Base-by-base conservation (phyloP, 2,888 invertebrate species). In the Schrankia costaestrigalis region DNA sequence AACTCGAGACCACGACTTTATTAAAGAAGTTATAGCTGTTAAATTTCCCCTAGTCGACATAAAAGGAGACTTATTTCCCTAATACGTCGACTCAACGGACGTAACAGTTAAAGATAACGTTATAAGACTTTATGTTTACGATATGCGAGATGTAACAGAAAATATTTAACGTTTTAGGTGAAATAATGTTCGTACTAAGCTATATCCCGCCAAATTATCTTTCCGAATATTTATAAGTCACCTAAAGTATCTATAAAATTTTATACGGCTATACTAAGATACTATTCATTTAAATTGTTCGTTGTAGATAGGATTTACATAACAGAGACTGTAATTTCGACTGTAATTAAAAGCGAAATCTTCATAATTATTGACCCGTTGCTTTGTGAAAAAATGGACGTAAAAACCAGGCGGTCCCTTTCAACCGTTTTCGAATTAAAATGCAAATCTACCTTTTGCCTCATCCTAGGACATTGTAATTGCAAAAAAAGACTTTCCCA, bases 381-480 rank as follows among this genome's bases (percentile, higher is more conserved):
- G 35, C 42, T 43, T 26, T 37, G 32, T 37, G 12, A 46, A 47
- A 53, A 21, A 56, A 42, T 27, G 26, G 25, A 38, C 22, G 24
- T 48, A 60, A 59, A 55, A 53, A 50, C 48, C 50, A 31, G 26
- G 21, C 13, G 30, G 41, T 59, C 61, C 63, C 59, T 64, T 62
- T 48, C 50, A 59, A 55, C 49, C 57, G 46, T 52, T 48, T 53
- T 59, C 55, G 62, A 76, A 82, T 82, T 74, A 81, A 81, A 78
- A 82, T 83, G 83, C 74, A 70, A 83, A 83, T 82, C 53, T 50
- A 53, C 66, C 74, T 77, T 60, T 78, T 74, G 74, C 74, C 60
- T 65, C 56, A 55, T 54, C 51, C 66, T 61, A 60, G 54, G 44
- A 47, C 41, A 52, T 48, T 58, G 67, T 78, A 80, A 80, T 78